These are phyloP conservation scores for Motacilla tschutschensis DNA, from an alignment of 2,113 vertebrate species.

Conservation along the genomic window DNA sequence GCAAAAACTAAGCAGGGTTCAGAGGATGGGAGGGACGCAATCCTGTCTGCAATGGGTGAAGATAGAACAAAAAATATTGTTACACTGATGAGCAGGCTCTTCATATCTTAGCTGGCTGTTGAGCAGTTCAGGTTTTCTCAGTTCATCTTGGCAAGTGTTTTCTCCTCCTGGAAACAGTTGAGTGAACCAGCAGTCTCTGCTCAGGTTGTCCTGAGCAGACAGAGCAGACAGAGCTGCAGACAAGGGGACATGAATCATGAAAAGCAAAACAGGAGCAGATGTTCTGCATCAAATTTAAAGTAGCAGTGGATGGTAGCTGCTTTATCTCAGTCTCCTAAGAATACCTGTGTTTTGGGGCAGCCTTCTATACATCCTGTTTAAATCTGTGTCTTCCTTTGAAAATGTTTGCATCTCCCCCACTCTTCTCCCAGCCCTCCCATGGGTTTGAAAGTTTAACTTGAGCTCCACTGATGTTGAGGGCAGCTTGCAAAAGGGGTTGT, in stretches of 20 bases:
- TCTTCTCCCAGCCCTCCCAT: neutral
- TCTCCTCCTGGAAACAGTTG: neutral
- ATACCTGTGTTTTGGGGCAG: neutral
- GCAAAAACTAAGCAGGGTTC: neutral
- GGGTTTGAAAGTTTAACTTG: constrained; percentile 20
- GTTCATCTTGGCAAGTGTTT: neutral
- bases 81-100: neutral
- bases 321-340: neutral
- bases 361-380: neutral
- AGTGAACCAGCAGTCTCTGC: neutral
- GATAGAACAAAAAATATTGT: neutral
- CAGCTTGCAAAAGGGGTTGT: neutral
- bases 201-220: neutral
- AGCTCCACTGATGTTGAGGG: neutral
- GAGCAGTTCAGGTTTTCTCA: neutral
- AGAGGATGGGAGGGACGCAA: rapidly evolving
- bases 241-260: neutral
- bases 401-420: neutral
- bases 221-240: neutral
- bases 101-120: neutral
- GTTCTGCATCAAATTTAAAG: constrained; percentile 12
- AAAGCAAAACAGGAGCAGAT: constrained; percentile 13
- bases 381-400: neutral
- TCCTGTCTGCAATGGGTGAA: neutral
- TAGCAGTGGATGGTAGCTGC: neutral